phyloP scores from a whole-genome alignment of 2,888 invertebrate species.

The Orchestes rusci region DNA sequence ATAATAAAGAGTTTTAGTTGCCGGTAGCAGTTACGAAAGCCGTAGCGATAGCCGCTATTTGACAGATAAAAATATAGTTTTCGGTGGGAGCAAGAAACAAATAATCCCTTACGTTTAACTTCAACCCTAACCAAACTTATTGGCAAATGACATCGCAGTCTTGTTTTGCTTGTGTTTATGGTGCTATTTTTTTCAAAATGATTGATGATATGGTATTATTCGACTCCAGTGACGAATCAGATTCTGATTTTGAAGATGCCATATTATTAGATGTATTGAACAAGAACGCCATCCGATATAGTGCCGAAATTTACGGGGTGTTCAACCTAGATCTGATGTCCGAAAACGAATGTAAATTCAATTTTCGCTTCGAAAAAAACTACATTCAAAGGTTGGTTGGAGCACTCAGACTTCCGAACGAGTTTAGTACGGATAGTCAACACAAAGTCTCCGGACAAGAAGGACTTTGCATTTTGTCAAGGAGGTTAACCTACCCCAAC shows the following conservation, averaged over 20 bases:
- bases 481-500: constrained; percentile 20
- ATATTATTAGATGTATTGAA: constrained; percentile 4
- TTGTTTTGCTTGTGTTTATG: no score
- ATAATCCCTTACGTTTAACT: no score
- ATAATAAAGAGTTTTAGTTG: no score
- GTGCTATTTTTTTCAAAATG: constrained; percentile 8
- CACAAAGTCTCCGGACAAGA: constrained; percentile 6
- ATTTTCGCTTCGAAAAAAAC: constrained; percentile 12
- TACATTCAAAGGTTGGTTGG: constrained; percentile 8
- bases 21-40: no score
- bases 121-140: no score
- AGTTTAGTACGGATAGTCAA: constrained; percentile 6
- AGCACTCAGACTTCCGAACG: constrained; percentile 13
- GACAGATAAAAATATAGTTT: no score
- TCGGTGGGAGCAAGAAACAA: no score
- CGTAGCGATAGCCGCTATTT: no score
- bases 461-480: constrained; percentile 16
- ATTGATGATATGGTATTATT: not conserved
- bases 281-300: not conserved
- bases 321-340: constrained; percentile 8
- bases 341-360: constrained; percentile 10
- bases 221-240: constrained; percentile 1
- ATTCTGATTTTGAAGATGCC: constrained; percentile 4
- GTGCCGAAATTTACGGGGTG: constrained; percentile 1
- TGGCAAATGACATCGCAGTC: no score